Percentiles rank a stretch among this genome's conserved stretches.
phyloP scores from a whole-genome alignment of 2,797 vertebrate genomes.

The Paramormyrops hopkinsi region DNA sequence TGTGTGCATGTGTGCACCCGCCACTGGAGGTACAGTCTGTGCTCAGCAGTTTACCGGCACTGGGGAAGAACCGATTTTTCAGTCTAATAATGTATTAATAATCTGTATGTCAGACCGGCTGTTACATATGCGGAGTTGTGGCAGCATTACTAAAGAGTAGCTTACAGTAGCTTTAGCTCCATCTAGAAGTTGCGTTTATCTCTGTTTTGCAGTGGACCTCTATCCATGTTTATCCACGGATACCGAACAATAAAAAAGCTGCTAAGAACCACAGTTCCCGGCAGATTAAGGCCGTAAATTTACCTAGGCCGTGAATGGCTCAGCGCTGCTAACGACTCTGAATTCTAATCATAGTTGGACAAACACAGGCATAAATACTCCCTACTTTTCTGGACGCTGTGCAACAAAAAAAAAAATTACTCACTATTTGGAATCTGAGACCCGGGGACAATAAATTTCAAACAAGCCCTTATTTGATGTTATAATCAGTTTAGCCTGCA shows the following conservation, averaged over 20 bases:
- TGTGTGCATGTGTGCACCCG: background rate
- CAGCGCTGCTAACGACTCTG: background rate
- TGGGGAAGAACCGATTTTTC: background rate
- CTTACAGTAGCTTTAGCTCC: background rate
- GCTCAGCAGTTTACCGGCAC: background rate
- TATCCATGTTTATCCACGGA: conserved; percentile 4
- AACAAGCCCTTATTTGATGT: conserved; percentile 13
- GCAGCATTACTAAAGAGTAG: background rate
- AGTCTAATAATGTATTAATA: background rate
- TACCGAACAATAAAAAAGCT: background rate
- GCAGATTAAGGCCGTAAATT: conserved; percentile 6
- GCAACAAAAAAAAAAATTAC: conserved; percentile 11
- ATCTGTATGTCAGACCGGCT: background rate
- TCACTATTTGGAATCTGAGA: conserved; percentile 7
- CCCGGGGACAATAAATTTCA: conserved; percentile 17
- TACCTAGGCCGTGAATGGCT: conserved; percentile 5
- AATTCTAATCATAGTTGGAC: conserved; percentile 22
- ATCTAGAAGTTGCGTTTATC: background rate
- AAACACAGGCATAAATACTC: conserved; percentile 10
- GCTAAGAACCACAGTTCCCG: conserved; percentile 1
- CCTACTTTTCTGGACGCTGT: background rate
- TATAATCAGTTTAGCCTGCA: conserved; percentile 18
- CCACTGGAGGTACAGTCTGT: background rate
- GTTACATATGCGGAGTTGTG: background rate
- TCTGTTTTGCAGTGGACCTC: background rate